Conservation (phyloP, 2,888 invertebrate species). For the Amblyteles armatorius region DNA sequence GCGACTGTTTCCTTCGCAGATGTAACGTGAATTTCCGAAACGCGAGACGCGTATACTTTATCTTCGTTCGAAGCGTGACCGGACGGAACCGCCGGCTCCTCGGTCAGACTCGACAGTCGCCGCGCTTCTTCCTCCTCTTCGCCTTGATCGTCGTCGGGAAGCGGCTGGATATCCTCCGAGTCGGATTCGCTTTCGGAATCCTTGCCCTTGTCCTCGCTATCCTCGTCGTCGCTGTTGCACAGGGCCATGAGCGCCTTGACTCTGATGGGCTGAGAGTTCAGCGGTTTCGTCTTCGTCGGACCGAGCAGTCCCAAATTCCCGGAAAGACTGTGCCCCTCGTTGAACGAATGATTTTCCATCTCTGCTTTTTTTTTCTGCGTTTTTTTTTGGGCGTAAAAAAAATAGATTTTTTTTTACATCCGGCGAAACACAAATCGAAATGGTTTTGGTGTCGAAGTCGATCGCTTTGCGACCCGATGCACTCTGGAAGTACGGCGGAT, state of each 20-base stretch:
- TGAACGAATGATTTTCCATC: constrained; percentile 69
- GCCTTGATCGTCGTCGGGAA: constrained; percentile 48
- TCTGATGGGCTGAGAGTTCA: constrained; percentile 74
- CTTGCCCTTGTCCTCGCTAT: constrained; percentile 75
- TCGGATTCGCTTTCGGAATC: constrained; percentile 67
- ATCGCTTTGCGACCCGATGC: neutral
- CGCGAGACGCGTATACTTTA: neutral
- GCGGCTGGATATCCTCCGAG: constrained; percentile 69
- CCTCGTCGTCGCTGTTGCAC: constrained; percentile 76
- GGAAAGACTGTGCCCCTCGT: constrained; percentile 65
- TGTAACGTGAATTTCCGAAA: neutral
- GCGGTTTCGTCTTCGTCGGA: constrained; percentile 31
- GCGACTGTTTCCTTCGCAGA: neutral
- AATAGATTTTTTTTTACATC: neutral
- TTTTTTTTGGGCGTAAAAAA: neutral
- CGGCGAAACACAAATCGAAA: neutral
- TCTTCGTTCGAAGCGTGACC: neutral
- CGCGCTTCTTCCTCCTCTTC: neutral
- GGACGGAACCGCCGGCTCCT: neutral
- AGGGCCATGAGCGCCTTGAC: constrained; percentile 76
- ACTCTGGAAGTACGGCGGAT: neutral
- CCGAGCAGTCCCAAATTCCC: constrained; percentile 60
- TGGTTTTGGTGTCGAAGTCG: neutral
- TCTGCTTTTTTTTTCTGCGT: constrained; percentile 43
- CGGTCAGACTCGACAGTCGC: neutral